These are phyloP conservation scores for Pimephales promelas DNA, from an alignment of 2,113 vertebrate species.

Conservation along the genomic window DNA sequence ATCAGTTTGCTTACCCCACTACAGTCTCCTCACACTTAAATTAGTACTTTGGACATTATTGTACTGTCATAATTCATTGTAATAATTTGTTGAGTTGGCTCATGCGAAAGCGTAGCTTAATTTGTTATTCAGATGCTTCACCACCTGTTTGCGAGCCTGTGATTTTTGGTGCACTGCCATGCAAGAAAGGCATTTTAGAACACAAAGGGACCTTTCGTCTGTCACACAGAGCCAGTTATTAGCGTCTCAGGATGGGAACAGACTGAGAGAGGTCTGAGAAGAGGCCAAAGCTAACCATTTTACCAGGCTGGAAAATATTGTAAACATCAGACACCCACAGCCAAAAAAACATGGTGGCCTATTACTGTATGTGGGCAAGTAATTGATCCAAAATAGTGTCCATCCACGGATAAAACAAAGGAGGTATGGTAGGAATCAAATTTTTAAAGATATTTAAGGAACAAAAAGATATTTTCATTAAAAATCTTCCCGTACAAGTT, in stretches of 20 bases:
- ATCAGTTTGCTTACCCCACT: slow-evolving; percentile 51
- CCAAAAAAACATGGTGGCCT: slow-evolving; percentile 13
- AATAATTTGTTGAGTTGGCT: slow-evolving; percentile 54
- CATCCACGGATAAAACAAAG: slow-evolving; percentile 7
- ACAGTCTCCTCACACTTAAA: slow-evolving; percentile 50
- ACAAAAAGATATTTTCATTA: no score
- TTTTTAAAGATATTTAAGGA: background rate
- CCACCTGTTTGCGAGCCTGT: slow-evolving; percentile 54
- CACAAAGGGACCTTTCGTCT: slow-evolving; percentile 58
- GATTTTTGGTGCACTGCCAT: slow-evolving; percentile 50
- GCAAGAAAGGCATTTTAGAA: slow-evolving; percentile 48
- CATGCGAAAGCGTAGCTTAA: slow-evolving; percentile 41
- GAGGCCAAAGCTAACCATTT: slow-evolving; percentile 35
- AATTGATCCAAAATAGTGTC: background rate
- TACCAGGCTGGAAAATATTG: slow-evolving; percentile 43
- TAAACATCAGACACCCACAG: slow-evolving; percentile 31
- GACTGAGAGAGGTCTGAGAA: slow-evolving; percentile 38
- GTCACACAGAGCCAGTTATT: slow-evolving; percentile 45
- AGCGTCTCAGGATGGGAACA: slow-evolving; percentile 34
- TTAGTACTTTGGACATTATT: slow-evolving; percentile 50
- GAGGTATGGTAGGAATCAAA: background rate
- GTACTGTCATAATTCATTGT: slow-evolving; percentile 53
- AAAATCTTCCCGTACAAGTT: background rate
- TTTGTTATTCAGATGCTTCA: slow-evolving; percentile 59
- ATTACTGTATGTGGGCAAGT: slow-evolving; percentile 8